These are phyloP conservation scores for Squalus acanthias DNA, from an alignment of 2,797 vertebrate species.

Conservation along the genomic window DNA sequence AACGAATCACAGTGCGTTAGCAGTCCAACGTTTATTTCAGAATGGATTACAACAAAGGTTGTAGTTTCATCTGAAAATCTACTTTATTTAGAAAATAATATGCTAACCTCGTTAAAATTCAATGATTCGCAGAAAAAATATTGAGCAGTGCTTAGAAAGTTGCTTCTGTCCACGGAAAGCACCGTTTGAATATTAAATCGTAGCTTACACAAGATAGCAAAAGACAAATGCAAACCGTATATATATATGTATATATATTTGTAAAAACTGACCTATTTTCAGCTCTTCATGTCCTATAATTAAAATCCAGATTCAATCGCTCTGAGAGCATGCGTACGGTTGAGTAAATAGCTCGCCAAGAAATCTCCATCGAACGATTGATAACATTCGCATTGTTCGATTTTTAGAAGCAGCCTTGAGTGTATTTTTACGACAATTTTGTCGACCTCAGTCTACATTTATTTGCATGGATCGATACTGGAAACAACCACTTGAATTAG, in stretches of 20 bases:
- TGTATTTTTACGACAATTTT: slow-evolving; percentile 51
- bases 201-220: background rate
- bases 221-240: background rate
- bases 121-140: background rate
- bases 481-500: slow-evolving; percentile 50
- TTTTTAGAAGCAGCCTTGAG: slow-evolving; percentile 43
- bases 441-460: slow-evolving; percentile 49
- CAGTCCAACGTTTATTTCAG: background rate
- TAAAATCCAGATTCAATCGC: slow-evolving; percentile 15
- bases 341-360: slow-evolving; percentile 24
- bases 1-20: no score
- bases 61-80: background rate
- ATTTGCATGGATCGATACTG: slow-evolving; percentile 62
- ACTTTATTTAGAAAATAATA: background rate
- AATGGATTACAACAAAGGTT: background rate
- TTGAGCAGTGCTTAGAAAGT: background rate
- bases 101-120: background rate
- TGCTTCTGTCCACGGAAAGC: no score
- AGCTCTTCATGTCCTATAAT: background rate
- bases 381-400: slow-evolving; percentile 48
- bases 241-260: background rate
- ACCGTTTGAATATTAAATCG: background rate
- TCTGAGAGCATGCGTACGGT: background rate
- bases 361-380: slow-evolving; percentile 43
- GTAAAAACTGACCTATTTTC: background rate